Conservation (phyloP, 2,797 vertebrate genomes). For the Coccyzus lansbergi region DNA sequence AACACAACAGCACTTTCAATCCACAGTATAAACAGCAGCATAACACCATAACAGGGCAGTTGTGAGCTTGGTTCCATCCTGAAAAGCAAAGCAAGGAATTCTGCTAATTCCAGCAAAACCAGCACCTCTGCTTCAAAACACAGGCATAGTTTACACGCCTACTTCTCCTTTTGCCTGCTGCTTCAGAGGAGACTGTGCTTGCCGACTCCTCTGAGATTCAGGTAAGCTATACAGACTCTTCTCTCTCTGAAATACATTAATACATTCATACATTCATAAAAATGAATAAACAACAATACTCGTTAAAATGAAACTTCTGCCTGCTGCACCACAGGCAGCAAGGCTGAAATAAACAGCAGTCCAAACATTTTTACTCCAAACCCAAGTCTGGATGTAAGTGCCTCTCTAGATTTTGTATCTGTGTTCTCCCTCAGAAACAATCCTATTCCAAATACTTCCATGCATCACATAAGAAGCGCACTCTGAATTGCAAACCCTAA, state of each 20-base stretch:
- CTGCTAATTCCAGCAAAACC: constrained; percentile 1
- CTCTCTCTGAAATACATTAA: background rate
- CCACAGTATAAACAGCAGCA: constrained; percentile 1
- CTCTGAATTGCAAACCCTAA: background rate
- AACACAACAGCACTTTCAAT: constrained; percentile 34
- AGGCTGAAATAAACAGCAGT: background rate
- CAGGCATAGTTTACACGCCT: background rate
- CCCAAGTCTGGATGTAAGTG: background rate
- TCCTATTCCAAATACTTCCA: background rate
- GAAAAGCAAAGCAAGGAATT: background rate
- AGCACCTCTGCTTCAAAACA: background rate
- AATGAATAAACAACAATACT: background rate
- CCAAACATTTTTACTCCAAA: background rate
- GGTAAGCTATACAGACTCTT: background rate
- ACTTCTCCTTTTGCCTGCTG: background rate
- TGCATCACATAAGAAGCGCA: background rate
- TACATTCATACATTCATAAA: background rate
- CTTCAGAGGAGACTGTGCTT: background rate
- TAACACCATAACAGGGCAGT: background rate
- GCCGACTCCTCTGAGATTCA: background rate
- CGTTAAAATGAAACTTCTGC: background rate
- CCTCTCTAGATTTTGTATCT: background rate
- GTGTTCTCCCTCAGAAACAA: background rate
- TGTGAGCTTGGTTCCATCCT: background rate
- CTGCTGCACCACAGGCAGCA: background rate